These are phyloP conservation scores for Edolisoma coerulescens DNA, from an alignment of 2,113 vertebrate species.

Conservation along the genomic window DNA sequence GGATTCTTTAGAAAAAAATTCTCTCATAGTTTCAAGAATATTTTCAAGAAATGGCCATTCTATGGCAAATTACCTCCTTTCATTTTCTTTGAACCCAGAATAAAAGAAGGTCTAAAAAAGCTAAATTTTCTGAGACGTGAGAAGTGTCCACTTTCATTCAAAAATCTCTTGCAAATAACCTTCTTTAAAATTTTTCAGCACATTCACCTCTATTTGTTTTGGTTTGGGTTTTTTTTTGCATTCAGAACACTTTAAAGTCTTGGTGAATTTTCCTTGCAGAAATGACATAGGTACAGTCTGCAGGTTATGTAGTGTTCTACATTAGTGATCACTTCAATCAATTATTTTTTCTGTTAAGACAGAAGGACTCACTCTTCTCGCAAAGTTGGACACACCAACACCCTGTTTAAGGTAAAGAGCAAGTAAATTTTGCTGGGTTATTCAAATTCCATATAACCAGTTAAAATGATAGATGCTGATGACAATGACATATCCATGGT, in stretches of 20 bases:
- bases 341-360: not conserved
- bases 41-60: not conserved
- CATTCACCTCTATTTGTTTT: not conserved
- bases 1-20: not conserved
- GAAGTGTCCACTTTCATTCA: not conserved
- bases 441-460: not conserved
- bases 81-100: not conserved
- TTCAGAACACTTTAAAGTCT: not conserved
- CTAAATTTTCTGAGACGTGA: not conserved
- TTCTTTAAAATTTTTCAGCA: not conserved
- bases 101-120: not conserved
- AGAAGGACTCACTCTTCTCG: not conserved
- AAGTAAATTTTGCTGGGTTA: not conserved
- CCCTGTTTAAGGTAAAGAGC: not conserved
- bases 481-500: not conserved
- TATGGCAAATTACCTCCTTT: not conserved
- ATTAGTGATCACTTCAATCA: not conserved
- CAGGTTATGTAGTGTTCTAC: not conserved
- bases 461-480: not conserved
- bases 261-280: not conserved
- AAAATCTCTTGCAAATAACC: not conserved
- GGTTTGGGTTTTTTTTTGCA: not conserved
- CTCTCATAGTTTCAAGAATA: not conserved
- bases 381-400: not conserved
- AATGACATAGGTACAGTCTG: not conserved